phyloP scores from a whole-genome alignment of 1,140 invertebrate species.

The Goniozus legneri region DNA sequence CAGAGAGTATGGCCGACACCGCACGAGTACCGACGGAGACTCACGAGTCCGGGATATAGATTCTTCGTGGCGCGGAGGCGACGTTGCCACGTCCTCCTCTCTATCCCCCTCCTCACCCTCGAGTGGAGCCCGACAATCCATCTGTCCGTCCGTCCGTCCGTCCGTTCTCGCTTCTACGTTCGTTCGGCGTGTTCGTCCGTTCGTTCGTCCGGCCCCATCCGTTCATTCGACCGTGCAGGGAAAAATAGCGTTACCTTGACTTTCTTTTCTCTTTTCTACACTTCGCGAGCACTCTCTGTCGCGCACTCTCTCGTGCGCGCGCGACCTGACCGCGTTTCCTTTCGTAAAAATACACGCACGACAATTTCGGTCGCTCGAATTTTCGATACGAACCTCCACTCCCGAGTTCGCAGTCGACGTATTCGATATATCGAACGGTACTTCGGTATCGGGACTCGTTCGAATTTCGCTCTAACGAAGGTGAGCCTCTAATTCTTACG shows the following conservation, averaged over 20 bases:
- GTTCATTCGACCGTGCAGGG: conserved; percentile 16
- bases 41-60: conserved; percentile 33
- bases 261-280: conserved; percentile 35
- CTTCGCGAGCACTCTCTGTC: too few species aligned
- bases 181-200: conserved; percentile 5
- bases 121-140: not conserved
- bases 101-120: too few species aligned
- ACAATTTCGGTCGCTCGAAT: conserved; percentile 9
- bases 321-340: conserved; percentile 18
- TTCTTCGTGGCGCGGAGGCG: conserved; percentile 24
- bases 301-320: conserved; percentile 6
- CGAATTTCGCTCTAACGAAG: too few species aligned
- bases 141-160: too few species aligned
- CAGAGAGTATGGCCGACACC: not conserved
- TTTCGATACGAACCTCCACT: not conserved
- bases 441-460: too few species aligned
- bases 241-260: conserved; percentile 48
- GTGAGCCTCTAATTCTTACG: too few species aligned
- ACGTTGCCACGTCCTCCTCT: conserved; percentile 26
- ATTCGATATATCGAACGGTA: not conserved
- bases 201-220: conserved; percentile 8
- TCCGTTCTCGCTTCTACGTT: conserved; percentile 10
- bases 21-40: conserved; percentile 7
- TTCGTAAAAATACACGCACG: conserved; percentile 14
- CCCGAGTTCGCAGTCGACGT: not conserved